These are phyloP conservation scores for Harpegnathos saltator DNA, from an alignment of 1,140 invertebrate species.

Conservation along the genomic window DNA sequence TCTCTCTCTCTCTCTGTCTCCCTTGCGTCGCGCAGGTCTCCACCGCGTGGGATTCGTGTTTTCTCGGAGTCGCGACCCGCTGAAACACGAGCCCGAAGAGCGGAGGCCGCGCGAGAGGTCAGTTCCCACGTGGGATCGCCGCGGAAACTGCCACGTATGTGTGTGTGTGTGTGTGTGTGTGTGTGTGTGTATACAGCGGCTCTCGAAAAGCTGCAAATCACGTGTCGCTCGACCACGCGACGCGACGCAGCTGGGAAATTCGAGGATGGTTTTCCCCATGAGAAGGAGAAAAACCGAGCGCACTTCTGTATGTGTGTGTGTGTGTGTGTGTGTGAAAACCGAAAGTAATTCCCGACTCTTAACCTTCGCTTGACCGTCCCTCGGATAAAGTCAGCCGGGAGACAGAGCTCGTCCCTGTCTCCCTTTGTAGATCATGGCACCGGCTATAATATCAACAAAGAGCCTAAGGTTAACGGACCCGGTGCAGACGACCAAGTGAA, in stretches of 20 bases:
- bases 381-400: neutral
- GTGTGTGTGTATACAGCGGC: neutral
- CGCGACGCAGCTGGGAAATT: conserved; percentile 52
- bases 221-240: conserved; percentile 26
- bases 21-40: conserved; percentile 4
- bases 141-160: conserved; percentile 7
- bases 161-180: no score
- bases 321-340: neutral
- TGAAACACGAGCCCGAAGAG: neutral
- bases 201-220: conserved; percentile 38
- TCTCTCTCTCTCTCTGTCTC: no score
- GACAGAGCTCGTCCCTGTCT: neutral
- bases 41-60: neutral
- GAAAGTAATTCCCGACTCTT: neutral
- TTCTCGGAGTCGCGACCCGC: neutral
- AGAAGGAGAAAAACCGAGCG: neutral
- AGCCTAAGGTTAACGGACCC: no score
- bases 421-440: neutral
- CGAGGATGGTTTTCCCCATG: neutral
- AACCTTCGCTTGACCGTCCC: neutral
- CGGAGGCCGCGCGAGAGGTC: neutral
- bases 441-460: no score
- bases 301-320: no score
- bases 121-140: neutral
- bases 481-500: no score